Percentiles rank a stretch among this genome's conserved stretches.
Evolutionary conservation across 2,797 vertebrate species (phyloP).

Genomic region (Siniperca obscura): DNA sequence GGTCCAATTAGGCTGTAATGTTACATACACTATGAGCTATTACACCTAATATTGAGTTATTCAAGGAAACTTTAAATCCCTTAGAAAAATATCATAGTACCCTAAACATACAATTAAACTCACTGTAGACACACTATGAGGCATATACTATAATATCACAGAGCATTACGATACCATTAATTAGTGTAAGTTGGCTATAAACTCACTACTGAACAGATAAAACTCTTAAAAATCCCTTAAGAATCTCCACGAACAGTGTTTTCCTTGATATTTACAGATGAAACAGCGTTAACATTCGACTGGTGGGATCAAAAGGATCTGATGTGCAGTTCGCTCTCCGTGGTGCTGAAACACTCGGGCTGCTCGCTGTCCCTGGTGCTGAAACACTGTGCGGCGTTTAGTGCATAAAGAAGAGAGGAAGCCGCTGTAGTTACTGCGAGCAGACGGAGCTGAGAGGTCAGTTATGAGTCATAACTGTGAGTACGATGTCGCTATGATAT

Average conservation of each 20-base stretch:
- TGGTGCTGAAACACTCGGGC: neutral
- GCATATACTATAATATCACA: neutral
- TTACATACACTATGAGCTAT: too few relatives aligned
- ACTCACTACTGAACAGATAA: neutral
- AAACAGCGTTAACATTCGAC: neutral
- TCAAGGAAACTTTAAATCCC: neutral
- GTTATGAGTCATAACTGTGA: slow-evolving; percentile 40
- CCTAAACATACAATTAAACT: neutral
- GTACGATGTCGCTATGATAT: neutral
- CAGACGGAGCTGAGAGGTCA: slow-evolving; percentile 32
- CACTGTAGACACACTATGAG: neutral
- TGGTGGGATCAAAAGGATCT: neutral
- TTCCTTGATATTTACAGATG: neutral
- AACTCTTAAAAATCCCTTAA: neutral
- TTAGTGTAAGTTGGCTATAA: too few relatives aligned
- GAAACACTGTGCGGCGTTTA: neutral
- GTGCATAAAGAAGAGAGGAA: slow-evolving; percentile 5
- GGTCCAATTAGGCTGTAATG: too few relatives aligned
- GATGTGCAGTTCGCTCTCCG: neutral
- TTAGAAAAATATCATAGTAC: neutral
- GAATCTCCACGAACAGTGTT: neutral
- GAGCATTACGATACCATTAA: neutral
- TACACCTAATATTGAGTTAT: neutral
- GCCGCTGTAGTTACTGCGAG: slow-evolving; percentile 20
- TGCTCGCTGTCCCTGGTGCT: slow-evolving; percentile 42